Evolutionary conservation across 2,113 vertebrate species (phyloP), one percentile per base, ranked within the genome.

Genomic region (Tonatia bakeri): DNA sequence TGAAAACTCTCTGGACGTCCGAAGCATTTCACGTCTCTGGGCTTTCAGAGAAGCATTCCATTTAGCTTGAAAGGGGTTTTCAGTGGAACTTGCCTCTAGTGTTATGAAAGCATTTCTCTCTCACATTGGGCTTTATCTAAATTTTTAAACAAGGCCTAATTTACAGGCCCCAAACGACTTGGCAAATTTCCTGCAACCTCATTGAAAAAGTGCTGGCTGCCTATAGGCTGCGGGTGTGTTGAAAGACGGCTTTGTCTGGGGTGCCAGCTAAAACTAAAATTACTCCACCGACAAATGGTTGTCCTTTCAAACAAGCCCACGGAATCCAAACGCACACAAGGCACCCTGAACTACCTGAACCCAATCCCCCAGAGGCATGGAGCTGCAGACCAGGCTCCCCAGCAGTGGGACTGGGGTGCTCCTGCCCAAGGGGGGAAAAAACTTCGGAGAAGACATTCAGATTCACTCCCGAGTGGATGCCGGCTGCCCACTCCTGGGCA

Each of bases 71-170:
- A 97, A 97, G 91, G 91, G 97, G 95, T 90, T 96, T 83, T 86
- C 94, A 88, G 91, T 24, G 72, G 90, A 94, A 96, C 96, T 85
- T 93, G 50, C 89, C 20, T 70, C 84, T 83, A 85, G 90, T 94
- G 96, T 98, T 98, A 97, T 97, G 97, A 97, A 98, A 97, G 97
- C 97, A 80, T 97, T 97, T 97, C 94, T 95, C 97, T 94, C 97
- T 96, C 95, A 96, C 96, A 76, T 95, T 59, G 94, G 94, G 96
- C 96, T 98, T 97, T 97, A 97, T 98, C 97, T 98, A 97, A 97
- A 98, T 97, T 97, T 98, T 97, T 97, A 98, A 97, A 98, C 97
- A 97, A 98, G 97, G 96, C 95, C 97, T 97, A 97, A 97, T 97
- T 97, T 97, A 97, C 95, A 95, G 94, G 96, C 94, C 96, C 93